These are phyloP conservation scores for Phrynosoma platyrhinos DNA, from an alignment of 2,113 vertebrate species.

Conservation along the genomic window DNA sequence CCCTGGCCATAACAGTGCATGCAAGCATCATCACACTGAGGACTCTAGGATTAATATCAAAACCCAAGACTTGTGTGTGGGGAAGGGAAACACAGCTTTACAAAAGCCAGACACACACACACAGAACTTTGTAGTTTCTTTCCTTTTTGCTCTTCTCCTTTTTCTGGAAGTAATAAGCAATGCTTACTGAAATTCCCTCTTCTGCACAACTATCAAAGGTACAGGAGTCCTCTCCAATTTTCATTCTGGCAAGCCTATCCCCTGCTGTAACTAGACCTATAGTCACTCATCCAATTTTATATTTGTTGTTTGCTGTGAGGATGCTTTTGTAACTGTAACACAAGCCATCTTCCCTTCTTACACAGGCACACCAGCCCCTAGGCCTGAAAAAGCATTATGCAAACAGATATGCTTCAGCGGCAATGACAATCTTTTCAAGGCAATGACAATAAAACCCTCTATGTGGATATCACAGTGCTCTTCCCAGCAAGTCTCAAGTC, in stretches of 20 bases:
- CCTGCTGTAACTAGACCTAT: neutral
- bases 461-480: neutral
- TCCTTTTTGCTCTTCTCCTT: neutral
- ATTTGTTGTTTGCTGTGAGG: constrained; percentile 34
- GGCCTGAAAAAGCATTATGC: neutral
- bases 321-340: neutral
- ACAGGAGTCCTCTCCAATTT: too few species aligned
- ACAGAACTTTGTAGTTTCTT: neutral
- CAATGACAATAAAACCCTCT: too few species aligned
- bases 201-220: too few species aligned
- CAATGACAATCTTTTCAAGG: neutral
- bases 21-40: neutral
- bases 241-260: too few species aligned
- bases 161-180: neutral
- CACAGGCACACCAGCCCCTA: neutral
- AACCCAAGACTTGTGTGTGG: neutral
- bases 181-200: too few species aligned
- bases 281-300: constrained; percentile 43
- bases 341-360: neutral
- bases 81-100: neutral
- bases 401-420: neutral
- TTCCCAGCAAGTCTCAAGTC: neutral
- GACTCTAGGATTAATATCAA: neutral
- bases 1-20: neutral
- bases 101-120: neutral